These are phyloP conservation scores for Eupithecia centaureata DNA, from an alignment of 2,888 invertebrate genomes.

Conservation along the genomic window DNA sequence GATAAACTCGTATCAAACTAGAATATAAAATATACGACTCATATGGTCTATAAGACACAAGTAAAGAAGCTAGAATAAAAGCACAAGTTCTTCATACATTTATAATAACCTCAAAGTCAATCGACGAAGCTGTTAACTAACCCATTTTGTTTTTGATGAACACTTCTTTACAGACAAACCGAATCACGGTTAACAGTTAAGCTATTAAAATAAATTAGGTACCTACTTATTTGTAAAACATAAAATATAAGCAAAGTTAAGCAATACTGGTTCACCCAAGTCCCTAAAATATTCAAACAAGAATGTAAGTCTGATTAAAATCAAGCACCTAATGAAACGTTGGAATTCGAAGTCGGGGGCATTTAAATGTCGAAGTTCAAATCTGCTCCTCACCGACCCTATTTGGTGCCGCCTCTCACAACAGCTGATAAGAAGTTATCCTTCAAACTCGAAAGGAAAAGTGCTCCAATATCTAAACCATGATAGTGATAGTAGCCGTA, in stretches of 20 bases:
- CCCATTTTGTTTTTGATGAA: no score
- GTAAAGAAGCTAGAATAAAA: background rate
- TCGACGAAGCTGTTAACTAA: no score
- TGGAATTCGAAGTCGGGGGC: slow-evolving; percentile 61
- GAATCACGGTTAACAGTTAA: no score
- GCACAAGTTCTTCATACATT: no score
- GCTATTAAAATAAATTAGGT: no score
- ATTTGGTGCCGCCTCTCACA: slow-evolving; percentile 65
- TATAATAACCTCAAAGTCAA: no score
- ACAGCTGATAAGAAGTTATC: slow-evolving; percentile 62
- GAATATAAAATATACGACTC: background rate
- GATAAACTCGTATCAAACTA: background rate
- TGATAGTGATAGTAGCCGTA: slow-evolving; percentile 38
- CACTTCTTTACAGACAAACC: no score
- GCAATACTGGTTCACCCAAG: background rate
- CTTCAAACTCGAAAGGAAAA: slow-evolving; percentile 50
- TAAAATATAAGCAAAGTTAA: no score
- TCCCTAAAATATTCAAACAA: slow-evolving; percentile 11
- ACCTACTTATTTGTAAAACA: no score
- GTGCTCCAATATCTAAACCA: slow-evolving; percentile 10
- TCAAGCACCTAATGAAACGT: slow-evolving; percentile 55
- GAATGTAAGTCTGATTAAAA: slow-evolving; percentile 30
- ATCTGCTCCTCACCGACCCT: slow-evolving; percentile 62
- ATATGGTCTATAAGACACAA: background rate
- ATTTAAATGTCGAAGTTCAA: slow-evolving; percentile 76